phyloP scores from a whole-genome alignment of 2,113 vertebrate species.

The Cercopithecus mona region DNA sequence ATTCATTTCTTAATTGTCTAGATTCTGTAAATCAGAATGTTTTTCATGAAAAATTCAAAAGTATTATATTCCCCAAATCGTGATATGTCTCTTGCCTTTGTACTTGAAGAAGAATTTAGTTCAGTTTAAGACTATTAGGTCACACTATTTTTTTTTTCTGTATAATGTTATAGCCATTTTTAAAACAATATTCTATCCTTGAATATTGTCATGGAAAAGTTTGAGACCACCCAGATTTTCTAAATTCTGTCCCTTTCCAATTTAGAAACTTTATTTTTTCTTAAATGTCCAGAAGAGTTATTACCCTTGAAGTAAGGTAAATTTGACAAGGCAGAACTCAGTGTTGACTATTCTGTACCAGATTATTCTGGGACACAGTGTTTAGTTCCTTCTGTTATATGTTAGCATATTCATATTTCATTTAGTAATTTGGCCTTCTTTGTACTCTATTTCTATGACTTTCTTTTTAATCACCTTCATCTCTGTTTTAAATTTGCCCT shows the following conservation, averaged over 20 bases:
- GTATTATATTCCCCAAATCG: background rate
- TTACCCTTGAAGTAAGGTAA: background rate
- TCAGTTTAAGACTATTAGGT: background rate
- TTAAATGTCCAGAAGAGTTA: background rate
- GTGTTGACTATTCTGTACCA: background rate
- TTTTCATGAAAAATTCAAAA: background rate
- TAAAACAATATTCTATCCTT: background rate
- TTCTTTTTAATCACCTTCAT: background rate
- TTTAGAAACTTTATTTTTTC: background rate
- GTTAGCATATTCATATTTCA: background rate
- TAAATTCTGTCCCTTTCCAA: background rate
- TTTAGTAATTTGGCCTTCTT: background rate
- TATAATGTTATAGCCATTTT: background rate
- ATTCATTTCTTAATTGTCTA: slow-evolving; percentile 1
- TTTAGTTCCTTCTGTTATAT: background rate
- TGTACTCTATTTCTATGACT: background rate
- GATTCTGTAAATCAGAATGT: background rate
- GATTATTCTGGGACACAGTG: background rate
- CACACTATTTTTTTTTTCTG: background rate
- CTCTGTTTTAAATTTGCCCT: background rate
- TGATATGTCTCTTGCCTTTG: background rate
- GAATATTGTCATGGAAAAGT: background rate
- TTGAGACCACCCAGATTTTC: background rate
- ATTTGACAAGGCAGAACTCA: background rate
- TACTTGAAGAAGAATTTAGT: background rate